Base-by-base conservation (phyloP, 2,797 vertebrate genomes). In the Trematomus bernacchii region DNA sequence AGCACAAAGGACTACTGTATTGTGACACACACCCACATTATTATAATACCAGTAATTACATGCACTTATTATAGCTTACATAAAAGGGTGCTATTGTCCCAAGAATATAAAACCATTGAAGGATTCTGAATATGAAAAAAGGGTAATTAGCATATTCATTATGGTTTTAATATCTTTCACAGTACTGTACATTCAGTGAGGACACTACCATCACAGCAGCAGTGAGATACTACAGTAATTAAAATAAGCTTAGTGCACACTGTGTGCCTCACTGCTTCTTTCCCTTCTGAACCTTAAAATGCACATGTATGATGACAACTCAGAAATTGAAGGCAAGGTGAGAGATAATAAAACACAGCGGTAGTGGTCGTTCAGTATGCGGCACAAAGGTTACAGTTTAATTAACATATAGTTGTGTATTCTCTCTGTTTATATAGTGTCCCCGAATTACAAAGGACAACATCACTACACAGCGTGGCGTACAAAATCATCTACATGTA, bases 141-240 rank as follows among this genome's bases (percentile, higher is more conserved):
- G 64, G 71, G 52, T 82, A 69, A 93, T 93, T 90, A 85, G 79
- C 79, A 89, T 91, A 88, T 88, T 88, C 80, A 90, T 91, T 82
- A 78, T 76, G 55, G 72, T 83, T 90, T 80, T 81, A 87, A 91
- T 91, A 88, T 86, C 53, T 82, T 81, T 76, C 68, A 68, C 54
- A 66, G 80, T 82, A 73, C 79, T 83, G 66, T 85, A 85, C 66
- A 84, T 85, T 83, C 66, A 82, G 59, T 30, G 67, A 75, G 61
- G 54, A 79, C 64, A n/a, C 42, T 60, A 65, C 67, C 64, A 76
- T 66, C 65, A n/a, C 51, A 79, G 66, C 46, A 67, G 40, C 37
- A 82, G 71, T 70, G 44, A 81, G 83, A 88, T 75, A 82, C 72
- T 60, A 57, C 47, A 64, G 69, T 87, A 85, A 91, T 92, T 91